Conservation (phyloP, 2,797 vertebrate species). For the Epinephelus malabaricus region DNA sequence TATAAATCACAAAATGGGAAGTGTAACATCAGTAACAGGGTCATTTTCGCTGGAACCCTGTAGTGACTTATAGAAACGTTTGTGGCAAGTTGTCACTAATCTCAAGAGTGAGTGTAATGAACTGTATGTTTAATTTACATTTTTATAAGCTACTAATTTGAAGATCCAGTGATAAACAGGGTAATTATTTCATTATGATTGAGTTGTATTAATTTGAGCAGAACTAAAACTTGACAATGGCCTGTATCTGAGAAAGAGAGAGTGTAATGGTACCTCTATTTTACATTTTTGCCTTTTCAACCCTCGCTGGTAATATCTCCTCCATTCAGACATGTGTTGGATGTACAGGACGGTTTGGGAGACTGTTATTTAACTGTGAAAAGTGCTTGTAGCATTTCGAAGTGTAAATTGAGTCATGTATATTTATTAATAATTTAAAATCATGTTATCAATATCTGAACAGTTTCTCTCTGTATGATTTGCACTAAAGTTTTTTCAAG, state of each 20-base stretch:
- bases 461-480: constrained; percentile 79
- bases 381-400: constrained; percentile 81
- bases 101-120: constrained; percentile 31
- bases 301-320: constrained; percentile 42
- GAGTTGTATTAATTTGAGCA: constrained; percentile 41
- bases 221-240: constrained; percentile 50
- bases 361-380: constrained; percentile 82
- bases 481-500: constrained; percentile 80
- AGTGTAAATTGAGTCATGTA: constrained; percentile 78
- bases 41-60: constrained; percentile 8
- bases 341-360: constrained; percentile 64
- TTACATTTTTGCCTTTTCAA: constrained; percentile 56
- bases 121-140: constrained; percentile 44
- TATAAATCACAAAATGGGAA: constrained; percentile 42
- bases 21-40: constrained; percentile 20
- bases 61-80: constrained; percentile 27
- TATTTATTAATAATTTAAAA: constrained; percentile 86
- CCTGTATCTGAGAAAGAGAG: constrained; percentile 39
- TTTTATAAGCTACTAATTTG: constrained; percentile 49
- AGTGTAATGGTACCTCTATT: constrained; percentile 24
- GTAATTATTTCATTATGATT: constrained; percentile 59
- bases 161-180: constrained; percentile 68
- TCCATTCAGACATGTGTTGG: constrained; percentile 49
- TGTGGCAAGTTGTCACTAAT: constrained; percentile 51
- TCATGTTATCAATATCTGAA: constrained; percentile 68